Evolutionary conservation across 2,888 invertebrate species (phyloP), one percentile per base, ranked within the genome.

Genomic region (Eupithecia vulgata): DNA sequence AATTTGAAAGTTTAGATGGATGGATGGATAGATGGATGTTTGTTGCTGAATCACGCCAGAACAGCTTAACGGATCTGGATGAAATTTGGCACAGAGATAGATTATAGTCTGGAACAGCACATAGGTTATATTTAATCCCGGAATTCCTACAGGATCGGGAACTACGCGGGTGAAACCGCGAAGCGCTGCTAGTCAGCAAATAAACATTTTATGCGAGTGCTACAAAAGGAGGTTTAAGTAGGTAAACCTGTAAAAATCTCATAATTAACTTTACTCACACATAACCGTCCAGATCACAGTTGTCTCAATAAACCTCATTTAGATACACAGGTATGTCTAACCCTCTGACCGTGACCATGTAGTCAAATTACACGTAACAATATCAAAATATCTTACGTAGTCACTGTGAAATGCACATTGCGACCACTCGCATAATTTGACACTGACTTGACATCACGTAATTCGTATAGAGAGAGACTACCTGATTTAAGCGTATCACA

Each of bases 301-400:
- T 25, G 57, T 57, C 13, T 57, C 21, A 57, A 57, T 13, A 57
- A 57, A 57, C 8, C 52, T 34, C 34, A 34, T 34, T 34, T 15
- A 34, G 15, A 34, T 61, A 2, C 3, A 25, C 25, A 21, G 1
- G 10, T 48, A n/a, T 59, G 21, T 57, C 35, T 57, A 40, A 68
- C 42, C 34, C 57, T n/a, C 45, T 30, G 66, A 34, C 73, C 67
- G 34, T 70, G 67, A 64, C 34, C 40, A 64, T 57, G 61, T 67
- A 42, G 40, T 25, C n/a, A 67, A 21, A 67, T 25, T n/a, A 48
- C 34, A 68, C 52, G 45, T 68, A 67, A 67, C 73, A 67, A 70
- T 62, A 45, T 10, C 5, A 57, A 57, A 48, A 21, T 48, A 25
- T 65, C 72, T 57, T 25, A 52, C 57, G 48, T 7, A n/a, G 34